Evolutionary conservation across 2,797 vertebrate genomes (phyloP), one percentile per base, ranked within the genome.

Genomic region (Sebastes itinus): DNA sequence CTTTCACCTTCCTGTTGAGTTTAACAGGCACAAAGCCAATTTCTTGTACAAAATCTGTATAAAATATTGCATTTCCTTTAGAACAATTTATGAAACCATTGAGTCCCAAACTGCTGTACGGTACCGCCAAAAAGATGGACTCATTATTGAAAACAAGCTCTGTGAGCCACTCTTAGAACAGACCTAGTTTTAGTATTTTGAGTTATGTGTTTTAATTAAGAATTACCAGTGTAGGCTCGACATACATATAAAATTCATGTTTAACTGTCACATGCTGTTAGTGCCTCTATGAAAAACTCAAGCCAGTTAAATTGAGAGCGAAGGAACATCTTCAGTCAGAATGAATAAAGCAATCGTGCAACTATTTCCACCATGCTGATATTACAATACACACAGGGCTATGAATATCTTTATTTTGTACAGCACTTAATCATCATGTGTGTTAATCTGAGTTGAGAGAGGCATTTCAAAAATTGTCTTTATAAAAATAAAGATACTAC

Each of bases 1-100:
- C 46, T 77, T 58, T 65, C 16, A 61, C 56, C 63, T 72, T 67
- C 54, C 55, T 54, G 55, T 73, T 46, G 68, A 61, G 60, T 28
- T 22, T 16, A 38, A 63, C 18, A n/a, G 23, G 32, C 52, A 16
- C 38, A 16, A 58, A 65, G 55, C 23, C 59, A 62, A 62, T 33
- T 33, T 62, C 60, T 20, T 33, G 30, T 33, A n/a, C 6, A 22
- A n/a, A 22, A 62, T 62, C 30, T 32, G 30, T 32, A 33, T n/a
- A 30, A 33, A 62, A 33, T 33, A 62, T n/a, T 33, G 11, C 55
- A 81, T 58, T 35, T 81, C 66, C 33, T 20, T 61, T n/a, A 11
- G 16, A 60, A 27, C 16, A 65, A 65, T 65, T 42, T 59, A 52
- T 16, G 4, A 61, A 61, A 27, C 20, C n/a, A 25, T 33, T 4